These are phyloP conservation scores for Campylorhamphus procurvoides DNA, from an alignment of 2,113 vertebrate genomes.

Conservation along the genomic window DNA sequence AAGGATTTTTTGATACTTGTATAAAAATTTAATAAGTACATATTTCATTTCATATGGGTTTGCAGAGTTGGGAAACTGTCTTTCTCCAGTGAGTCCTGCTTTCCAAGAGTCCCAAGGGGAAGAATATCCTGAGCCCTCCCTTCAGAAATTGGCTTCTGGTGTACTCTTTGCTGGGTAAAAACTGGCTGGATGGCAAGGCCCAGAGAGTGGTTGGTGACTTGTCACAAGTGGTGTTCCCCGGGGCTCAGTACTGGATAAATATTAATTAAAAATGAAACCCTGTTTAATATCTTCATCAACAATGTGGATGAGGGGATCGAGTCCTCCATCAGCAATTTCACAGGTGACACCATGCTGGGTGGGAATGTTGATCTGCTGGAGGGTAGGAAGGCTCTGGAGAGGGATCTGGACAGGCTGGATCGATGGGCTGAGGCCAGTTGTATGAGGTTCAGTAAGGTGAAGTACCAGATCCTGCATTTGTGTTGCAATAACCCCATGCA, in stretches of 20 bases:
- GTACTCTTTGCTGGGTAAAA: not conserved
- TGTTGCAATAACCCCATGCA: not conserved
- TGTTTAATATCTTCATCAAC: not conserved
- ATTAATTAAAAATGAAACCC: not conserved
- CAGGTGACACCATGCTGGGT: not conserved
- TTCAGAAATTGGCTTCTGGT: not conserved
- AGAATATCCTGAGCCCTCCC: not conserved
- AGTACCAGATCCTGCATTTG: not conserved
- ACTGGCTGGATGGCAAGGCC: not conserved
- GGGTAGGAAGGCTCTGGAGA: not conserved
- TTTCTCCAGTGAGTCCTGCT: not conserved
- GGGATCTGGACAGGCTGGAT: not conserved
- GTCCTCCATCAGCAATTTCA: not conserved
- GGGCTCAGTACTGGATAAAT: not conserved
- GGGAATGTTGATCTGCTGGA: not conserved
- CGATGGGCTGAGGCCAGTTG: accelerated
- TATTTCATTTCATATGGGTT: not conserved
- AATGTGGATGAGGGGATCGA: not conserved
- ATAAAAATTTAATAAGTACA: not conserved
- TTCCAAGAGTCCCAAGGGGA: not conserved
- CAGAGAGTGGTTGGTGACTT: not conserved
- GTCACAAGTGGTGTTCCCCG: not conserved
- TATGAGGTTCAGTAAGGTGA: accelerated
- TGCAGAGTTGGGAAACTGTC: not conserved
- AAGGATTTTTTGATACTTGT: not conserved